A percentile compares a stretch with the other conserved stretches of the same genome.
phyloP scores from a whole-genome alignment of 2,888 invertebrate species.

The Eueremaeus valkanovi region DNA sequence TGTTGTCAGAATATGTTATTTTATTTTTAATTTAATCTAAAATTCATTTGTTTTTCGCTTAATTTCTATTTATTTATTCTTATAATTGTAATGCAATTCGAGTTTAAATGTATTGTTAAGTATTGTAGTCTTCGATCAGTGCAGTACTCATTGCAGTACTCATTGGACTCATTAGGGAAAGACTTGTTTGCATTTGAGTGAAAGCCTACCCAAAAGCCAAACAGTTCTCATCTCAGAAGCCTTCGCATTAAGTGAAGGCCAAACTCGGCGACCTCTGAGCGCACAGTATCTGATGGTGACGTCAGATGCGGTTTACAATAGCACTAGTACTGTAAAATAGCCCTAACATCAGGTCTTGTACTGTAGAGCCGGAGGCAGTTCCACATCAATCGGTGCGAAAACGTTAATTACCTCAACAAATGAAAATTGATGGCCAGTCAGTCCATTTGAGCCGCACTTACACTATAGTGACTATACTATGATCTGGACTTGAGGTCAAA shows the following conservation, averaged over 20 bases:
- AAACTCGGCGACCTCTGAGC: not conserved
- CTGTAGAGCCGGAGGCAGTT: not conserved
- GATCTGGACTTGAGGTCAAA: no score
- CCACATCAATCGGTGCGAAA: not conserved
- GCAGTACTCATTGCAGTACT: no score
- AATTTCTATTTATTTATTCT: no score
- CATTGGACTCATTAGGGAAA: not conserved
- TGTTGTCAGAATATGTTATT: no score
- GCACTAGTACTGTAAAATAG: not conserved
- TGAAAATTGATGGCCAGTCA: constrained; percentile 11
- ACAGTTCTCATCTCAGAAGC: not conserved
- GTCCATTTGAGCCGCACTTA: no score
- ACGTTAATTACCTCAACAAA: constrained; percentile 14
- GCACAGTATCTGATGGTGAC: not conserved
- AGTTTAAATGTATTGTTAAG: no score
- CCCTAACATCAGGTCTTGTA: not conserved
- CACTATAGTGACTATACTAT: no score
- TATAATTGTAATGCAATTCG: no score
- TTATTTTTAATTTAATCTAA: no score
- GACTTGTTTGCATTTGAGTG: not conserved
- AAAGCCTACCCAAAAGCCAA: not conserved
- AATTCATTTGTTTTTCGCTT: no score
- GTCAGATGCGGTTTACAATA: not conserved
- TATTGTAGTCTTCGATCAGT: no score
- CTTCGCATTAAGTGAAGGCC: not conserved